Conservation (phyloP, 2,797 vertebrate genomes). For the Muscicapa striata region DNA sequence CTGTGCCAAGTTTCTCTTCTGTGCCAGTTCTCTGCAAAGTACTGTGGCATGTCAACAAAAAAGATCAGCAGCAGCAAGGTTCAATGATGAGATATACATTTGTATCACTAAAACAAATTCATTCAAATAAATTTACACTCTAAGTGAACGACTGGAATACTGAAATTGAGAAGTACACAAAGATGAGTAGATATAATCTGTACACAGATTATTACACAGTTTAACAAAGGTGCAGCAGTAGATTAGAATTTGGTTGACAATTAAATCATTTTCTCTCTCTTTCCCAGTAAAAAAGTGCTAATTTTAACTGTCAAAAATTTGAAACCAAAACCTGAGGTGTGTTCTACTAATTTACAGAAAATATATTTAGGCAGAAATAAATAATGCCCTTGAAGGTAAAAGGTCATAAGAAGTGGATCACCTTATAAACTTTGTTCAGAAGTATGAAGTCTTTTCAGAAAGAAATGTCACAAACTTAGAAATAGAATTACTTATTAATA, state of each 20-base stretch:
- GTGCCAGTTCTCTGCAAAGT: not conserved
- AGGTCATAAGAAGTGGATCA: not conserved
- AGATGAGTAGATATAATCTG: not conserved
- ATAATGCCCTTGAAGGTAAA: not conserved
- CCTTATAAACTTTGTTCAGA: not conserved
- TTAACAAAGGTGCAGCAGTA: not conserved
- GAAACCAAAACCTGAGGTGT: not conserved
- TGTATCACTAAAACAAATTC: not conserved
- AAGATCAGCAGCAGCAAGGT: not conserved
- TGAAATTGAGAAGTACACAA: not conserved
- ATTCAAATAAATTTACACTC: not conserved
- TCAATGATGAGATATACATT: not conserved
- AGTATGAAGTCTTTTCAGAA: not conserved
- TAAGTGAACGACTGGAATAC: not conserved
- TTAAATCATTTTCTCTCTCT: not conserved
- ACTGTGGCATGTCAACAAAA: not conserved
- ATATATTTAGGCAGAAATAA: not conserved
- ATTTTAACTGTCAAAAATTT: not conserved
- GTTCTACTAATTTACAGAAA: not conserved
- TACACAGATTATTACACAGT: not conserved
- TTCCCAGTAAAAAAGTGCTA: not conserved
- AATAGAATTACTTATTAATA: not conserved
- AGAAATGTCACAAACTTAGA: not conserved
- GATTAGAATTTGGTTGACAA: not conserved
- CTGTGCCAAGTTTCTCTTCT: not conserved